Percentiles rank a stretch among this genome's conserved stretches.
phyloP scores from a whole-genome alignment of 1,140 invertebrate genomes.

The Calliopsis andreniformis region DNA sequence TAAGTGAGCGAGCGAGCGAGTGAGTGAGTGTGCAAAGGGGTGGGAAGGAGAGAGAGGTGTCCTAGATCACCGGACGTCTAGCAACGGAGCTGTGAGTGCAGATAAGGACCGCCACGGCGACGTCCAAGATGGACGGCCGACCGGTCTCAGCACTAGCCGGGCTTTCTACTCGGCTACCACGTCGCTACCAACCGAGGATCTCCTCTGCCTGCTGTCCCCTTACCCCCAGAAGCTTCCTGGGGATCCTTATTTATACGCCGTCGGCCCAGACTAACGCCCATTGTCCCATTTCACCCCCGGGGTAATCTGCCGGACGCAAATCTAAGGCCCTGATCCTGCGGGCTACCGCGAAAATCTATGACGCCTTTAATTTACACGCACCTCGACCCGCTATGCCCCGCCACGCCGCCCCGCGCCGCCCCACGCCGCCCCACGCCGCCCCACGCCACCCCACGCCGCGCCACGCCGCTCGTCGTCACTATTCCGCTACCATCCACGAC shows the following conservation, averaged over 20 bases:
- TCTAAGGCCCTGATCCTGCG: conserved; percentile 82
- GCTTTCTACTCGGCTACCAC: conserved; percentile 68
- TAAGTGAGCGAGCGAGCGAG: conserved; percentile 16
- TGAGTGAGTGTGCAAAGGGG: conserved; percentile 37
- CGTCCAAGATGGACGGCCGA: conserved; percentile 81
- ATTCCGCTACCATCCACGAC: not conserved
- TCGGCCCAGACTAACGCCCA: conserved; percentile 80
- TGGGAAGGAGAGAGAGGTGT: conserved; percentile 66
- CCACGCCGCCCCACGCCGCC: too few relatives aligned
- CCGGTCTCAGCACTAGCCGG: conserved; percentile 75
- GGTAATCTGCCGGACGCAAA: conserved; percentile 82
- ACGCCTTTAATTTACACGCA: conserved; percentile 80
- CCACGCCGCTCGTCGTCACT: conserved; percentile 25
- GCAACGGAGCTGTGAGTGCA: conserved; percentile 80
- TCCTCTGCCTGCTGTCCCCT: conserved; percentile 63
- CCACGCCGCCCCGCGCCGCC: too few relatives aligned
- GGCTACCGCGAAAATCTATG: conserved; percentile 81
- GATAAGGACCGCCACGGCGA: conserved; percentile 81
- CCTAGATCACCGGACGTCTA: conserved; percentile 81
- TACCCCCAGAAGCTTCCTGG: conserved; percentile 70
- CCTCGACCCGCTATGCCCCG: conserved; percentile 43
- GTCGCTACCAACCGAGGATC: conserved; percentile 61
- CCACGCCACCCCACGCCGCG: too few relatives aligned
- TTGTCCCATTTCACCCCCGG: conserved; percentile 80
- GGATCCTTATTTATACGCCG: conserved; percentile 82